Base-by-base conservation (phyloP, 2,888 invertebrate species). In the Coremacera marginata region DNA sequence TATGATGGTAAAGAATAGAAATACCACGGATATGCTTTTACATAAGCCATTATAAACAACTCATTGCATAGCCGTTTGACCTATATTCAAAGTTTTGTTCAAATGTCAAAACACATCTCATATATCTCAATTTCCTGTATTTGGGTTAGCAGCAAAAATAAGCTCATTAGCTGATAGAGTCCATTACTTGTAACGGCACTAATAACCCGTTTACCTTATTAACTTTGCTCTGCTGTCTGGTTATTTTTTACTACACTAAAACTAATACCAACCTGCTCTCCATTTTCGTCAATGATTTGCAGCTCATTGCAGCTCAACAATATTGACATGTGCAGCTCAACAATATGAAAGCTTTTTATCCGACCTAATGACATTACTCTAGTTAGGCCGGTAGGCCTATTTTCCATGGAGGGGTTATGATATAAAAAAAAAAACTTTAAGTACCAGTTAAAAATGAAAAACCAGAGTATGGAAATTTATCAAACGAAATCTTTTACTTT, bases 311-410 rank as follows among this genome's bases (percentile, higher is more conserved):
- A 44, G 44, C 11, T 11, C 11, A 44, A 44, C 44, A n/a, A n/a
- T 44, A 44, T 44, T 44, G n/a, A 22, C 25, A 34, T 65, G 37
- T 19, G 65, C n/a, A 19, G 34, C 5, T 19, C 37, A 31, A 37
- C 34, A 9, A 19, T 14, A 49, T 68, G 9, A 22, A 49, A 31
- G 44, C 63, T 27, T 22, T 27, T 44, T 68, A 25, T 19, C 19
- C 16, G 31, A 63, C 25, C 68, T 68, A 49, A 68, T 68, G 49
- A 44, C 22, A 68, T 68, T 25, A 68, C n/a, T n/a, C n/a, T n/a
- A n/a, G n/a, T n/a, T n/a, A n/a, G n/a, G n/a, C n/a, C n/a, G n/a
- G n/a, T n/a, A n/a, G n/a, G n/a, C n/a, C n/a, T n/a, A n/a, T n/a
- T n/a, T n/a, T n/a, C n/a, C n/a, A n/a, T n/a, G n/a, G n/a, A n/a